These are phyloP conservation scores for Chlorops oryzae DNA, from an alignment of 1,140 invertebrate species.

Conservation along the genomic window DNA sequence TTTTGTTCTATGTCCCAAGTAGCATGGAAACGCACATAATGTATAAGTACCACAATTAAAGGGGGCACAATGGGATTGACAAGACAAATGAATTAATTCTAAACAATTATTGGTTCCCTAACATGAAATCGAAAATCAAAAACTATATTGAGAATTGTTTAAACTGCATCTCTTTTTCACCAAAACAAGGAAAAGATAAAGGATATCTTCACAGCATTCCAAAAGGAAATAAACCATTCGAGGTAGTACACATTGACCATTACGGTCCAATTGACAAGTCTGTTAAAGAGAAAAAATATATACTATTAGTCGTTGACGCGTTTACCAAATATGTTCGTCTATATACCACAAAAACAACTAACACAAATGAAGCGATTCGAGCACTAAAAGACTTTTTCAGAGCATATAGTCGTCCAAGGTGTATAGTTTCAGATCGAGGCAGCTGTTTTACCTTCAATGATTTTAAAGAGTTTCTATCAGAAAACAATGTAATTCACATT, in stretches of 20 bases:
- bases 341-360: slow-evolving; percentile 14
- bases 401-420: slow-evolving; percentile 9
- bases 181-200: slow-evolving; percentile 15
- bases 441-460: slow-evolving; percentile 10
- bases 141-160: slow-evolving; percentile 20
- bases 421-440: slow-evolving; percentile 5
- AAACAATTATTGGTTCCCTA: too few relatives aligned
- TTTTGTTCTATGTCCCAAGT: too few relatives aligned
- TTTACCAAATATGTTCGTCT: slow-evolving; percentile 20
- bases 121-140: slow-evolving; percentile 24
- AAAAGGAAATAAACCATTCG: slow-evolving; percentile 30
- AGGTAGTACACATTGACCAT: slow-evolving; percentile 33
- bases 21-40: too few relatives aligned
- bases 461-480: too few relatives aligned
- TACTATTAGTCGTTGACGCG: slow-evolving; percentile 42
- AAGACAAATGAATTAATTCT: too few relatives aligned
- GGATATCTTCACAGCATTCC: slow-evolving; percentile 28
- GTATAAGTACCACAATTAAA: too few relatives aligned
- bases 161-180: slow-evolving; percentile 23
- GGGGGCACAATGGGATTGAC: too few relatives aligned
- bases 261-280: slow-evolving; percentile 27
- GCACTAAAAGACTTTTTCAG: slow-evolving; percentile 17
- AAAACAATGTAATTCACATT: too few relatives aligned
- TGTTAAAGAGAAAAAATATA: slow-evolving; percentile 42
- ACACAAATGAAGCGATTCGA: slow-evolving; percentile 25